Base-by-base conservation (phyloP, 2,797 vertebrate species). In the Peromyscus attwateri region DNA sequence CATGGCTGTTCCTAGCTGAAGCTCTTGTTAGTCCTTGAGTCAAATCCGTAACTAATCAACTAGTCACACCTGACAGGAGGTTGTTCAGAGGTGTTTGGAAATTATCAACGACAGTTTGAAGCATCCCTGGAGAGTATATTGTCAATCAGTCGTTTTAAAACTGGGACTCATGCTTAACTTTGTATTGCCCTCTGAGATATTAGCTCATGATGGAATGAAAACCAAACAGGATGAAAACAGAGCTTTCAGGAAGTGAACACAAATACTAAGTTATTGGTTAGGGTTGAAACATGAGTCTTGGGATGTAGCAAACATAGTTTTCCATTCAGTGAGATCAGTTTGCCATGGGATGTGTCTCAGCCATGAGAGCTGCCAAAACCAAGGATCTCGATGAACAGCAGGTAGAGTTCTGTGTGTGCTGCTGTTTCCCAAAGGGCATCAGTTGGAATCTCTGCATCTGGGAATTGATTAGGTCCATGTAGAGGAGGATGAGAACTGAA, bases 201-300 rank as follows among this genome's bases (percentile, higher is more conserved):
- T 64, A 29, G 10, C 60, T 84, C 46, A 7, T 34, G 40, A 66
- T 49, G 40, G 4, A 46, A 21, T 66, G 40, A 66, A 66, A 64
- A 64, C 37, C 57, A 40, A 83, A 19, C 8, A 43, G 17, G 25
- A 43, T 8, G 55, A 62, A 57, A 64, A 31, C 14, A 34, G 40
- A 46, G 40, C 82, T 46, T 84, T 85, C 49, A 89, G 92, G 85
- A 87, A 95, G 46, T 87, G 62, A 91, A 92, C 93, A 81, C 57
- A 76, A 79, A 82, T 77, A 77, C 40, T 85, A 29, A 66, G 40
- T 34, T 84, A 34, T 46, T 66, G 17, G 29, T 66, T 34, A 84
- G 40, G 82, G 29, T 6, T 84, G 62, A 49, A 46, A 49, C 46
- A 34, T 66, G 17, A 66, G 62, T 66, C 82, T 46, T 66, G 27